Evolutionary conservation across 2,113 vertebrate genomes (phyloP).

Genomic region (Rostratula benghalensis): DNA sequence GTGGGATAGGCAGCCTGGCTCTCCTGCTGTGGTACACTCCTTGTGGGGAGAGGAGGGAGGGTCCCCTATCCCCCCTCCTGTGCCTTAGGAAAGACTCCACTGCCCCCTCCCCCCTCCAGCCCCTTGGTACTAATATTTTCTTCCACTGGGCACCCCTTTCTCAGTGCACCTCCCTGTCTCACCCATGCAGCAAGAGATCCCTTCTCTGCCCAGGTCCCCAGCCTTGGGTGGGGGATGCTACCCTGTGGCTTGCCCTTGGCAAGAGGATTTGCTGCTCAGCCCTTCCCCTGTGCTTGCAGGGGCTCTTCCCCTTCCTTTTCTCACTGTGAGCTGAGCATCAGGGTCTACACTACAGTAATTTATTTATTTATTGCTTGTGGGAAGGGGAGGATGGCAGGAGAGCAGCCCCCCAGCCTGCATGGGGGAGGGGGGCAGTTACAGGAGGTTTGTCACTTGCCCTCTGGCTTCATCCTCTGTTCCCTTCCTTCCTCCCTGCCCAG

Average conservation of each 20-base stretch:
- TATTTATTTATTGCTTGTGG: slow-evolving; percentile 68
- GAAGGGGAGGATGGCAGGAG: not conserved
- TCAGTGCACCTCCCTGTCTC: not conserved
- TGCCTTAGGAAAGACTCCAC: slow-evolving; percentile 45
- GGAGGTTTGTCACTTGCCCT: not conserved
- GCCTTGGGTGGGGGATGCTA: not conserved
- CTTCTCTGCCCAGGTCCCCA: not conserved
- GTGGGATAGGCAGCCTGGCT: not conserved
- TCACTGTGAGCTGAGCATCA: not conserved
- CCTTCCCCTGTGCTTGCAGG: not conserved
- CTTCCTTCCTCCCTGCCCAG: not conserved
- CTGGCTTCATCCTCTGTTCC: not conserved
- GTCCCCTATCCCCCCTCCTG: not conserved
- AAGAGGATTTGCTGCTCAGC: not conserved
- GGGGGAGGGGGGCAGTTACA: too few relatives aligned
- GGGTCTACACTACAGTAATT: slow-evolving; percentile 45
- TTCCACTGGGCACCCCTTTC: not conserved
- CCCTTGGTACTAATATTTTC: not conserved
- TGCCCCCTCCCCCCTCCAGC: not conserved
- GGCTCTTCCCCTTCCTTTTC: not conserved
- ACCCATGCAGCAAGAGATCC: not conserved
- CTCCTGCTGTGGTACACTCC: not conserved
- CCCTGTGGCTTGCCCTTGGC: not conserved
- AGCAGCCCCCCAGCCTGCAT: not conserved
- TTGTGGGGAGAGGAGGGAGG: not conserved